phyloP scores from a whole-genome alignment of 2,113 vertebrate species.

The Xerus inauris region DNA sequence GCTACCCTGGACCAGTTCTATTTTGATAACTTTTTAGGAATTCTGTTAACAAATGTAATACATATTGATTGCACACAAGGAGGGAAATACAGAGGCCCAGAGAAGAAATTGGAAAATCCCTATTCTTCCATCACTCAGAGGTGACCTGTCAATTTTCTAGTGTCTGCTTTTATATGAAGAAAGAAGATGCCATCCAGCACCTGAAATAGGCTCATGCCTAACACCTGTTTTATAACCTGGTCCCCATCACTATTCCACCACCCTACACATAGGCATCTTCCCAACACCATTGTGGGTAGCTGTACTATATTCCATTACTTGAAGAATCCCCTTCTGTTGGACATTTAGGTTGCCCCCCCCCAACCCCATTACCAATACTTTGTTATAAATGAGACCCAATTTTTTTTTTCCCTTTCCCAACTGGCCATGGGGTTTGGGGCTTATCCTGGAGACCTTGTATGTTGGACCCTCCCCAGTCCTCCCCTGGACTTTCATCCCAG shows the following conservation, averaged over 20 bases:
- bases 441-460: background rate
- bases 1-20: background rate
- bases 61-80: background rate
- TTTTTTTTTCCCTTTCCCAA: background rate
- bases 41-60: background rate
- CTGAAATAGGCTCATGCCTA: fast-evolving
- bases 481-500: background rate
- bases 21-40: background rate
- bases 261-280: fast-evolving
- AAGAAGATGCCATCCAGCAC: fast-evolving
- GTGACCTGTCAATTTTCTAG: background rate
- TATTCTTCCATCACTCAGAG: background rate
- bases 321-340: background rate
- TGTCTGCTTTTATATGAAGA: background rate
- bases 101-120: background rate
- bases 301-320: fast-evolving
- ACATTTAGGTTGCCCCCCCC: background rate
- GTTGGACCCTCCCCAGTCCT: background rate
- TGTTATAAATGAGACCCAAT: no score
- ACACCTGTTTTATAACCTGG: fast-evolving
- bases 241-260: fast-evolving
- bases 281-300: fast-evolving
- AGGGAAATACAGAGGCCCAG: background rate
- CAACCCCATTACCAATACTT: no score
- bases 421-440: background rate